Conservation (phyloP, 2,888 invertebrate species). For the Monochamus alternatus region DNA sequence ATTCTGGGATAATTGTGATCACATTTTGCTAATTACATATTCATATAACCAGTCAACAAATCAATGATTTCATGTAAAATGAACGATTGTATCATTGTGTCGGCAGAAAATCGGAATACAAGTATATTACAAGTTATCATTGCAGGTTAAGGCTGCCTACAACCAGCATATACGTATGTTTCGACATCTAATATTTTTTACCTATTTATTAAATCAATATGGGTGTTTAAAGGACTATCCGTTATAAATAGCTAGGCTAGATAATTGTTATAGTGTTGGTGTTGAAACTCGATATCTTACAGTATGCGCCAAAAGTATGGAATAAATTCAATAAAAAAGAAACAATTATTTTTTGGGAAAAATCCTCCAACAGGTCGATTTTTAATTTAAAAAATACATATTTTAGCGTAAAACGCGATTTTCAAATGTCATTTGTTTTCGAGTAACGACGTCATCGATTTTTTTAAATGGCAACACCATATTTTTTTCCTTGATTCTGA, state of each 20-base stretch:
- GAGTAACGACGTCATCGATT: too few species aligned
- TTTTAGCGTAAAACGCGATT: too few species aligned
- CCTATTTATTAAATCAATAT: slow-evolving; percentile 10
- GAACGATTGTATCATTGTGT: too few species aligned
- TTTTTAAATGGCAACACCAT: too few species aligned
- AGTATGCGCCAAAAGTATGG: too few species aligned
- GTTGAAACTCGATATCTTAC: not conserved
- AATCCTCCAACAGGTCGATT: too few species aligned
- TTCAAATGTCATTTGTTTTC: too few species aligned
- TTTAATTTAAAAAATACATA: too few species aligned
- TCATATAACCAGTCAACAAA: not conserved
- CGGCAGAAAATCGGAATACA: not conserved
- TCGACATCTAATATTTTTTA: slow-evolving; percentile 10
- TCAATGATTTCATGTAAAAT: not conserved
- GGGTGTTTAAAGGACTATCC: slow-evolving; percentile 20
- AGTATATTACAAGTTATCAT: slow-evolving; percentile 2
- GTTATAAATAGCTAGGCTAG: not conserved
- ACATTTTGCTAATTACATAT: not conserved
- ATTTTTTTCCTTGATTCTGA: too few species aligned
- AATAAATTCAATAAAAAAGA: too few species aligned
- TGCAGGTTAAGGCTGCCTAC: slow-evolving; percentile 40
- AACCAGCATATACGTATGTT: slow-evolving; percentile 40
- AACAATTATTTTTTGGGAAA: too few species aligned
- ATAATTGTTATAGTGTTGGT: not conserved
- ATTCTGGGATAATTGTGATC: not conserved